Conservation (phyloP, 1,140 invertebrate genomes). For the Leptestheria dahalacensis region DNA sequence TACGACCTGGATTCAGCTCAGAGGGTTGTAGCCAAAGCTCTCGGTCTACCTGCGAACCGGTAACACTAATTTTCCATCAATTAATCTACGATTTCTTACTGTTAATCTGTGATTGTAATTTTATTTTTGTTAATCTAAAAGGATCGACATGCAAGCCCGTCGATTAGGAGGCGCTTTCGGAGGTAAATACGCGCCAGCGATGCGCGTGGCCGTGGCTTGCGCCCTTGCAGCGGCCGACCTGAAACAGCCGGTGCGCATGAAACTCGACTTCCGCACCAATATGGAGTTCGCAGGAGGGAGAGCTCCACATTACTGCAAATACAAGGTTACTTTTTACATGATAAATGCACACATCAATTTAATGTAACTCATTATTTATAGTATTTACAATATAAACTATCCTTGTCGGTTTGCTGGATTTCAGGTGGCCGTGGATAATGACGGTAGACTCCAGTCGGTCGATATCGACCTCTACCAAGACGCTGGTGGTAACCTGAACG, state of each 20-base stretch:
- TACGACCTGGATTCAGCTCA: conserved; percentile 27
- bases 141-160: conserved; percentile 7
- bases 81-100: not conserved
- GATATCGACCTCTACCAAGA: conserved; percentile 44
- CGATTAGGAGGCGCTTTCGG: conserved; percentile 8
- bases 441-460: conserved; percentile 48
- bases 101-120: not conserved
- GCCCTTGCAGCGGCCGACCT: conserved; percentile 26
- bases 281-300: not conserved
- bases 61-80: too few relatives aligned
- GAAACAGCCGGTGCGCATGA: conserved; percentile 22
- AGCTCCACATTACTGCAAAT: conserved; percentile 5
- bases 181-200: conserved; percentile 1
- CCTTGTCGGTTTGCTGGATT: too few relatives aligned
- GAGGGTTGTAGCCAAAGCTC: conserved; percentile 24
- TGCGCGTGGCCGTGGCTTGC: conserved; percentile 21
- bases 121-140: conserved; percentile 17
- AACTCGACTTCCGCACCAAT: conserved; percentile 16
- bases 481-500: conserved; percentile 42
- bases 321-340: too few relatives aligned
- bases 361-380: too few relatives aligned
- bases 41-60: conserved; percentile 24
- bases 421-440: conserved; percentile 43
- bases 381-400: too few relatives aligned
- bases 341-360: too few relatives aligned